phyloP scores from a whole-genome alignment of 2,888 invertebrate genomes.

The Eledona agricola region DNA sequence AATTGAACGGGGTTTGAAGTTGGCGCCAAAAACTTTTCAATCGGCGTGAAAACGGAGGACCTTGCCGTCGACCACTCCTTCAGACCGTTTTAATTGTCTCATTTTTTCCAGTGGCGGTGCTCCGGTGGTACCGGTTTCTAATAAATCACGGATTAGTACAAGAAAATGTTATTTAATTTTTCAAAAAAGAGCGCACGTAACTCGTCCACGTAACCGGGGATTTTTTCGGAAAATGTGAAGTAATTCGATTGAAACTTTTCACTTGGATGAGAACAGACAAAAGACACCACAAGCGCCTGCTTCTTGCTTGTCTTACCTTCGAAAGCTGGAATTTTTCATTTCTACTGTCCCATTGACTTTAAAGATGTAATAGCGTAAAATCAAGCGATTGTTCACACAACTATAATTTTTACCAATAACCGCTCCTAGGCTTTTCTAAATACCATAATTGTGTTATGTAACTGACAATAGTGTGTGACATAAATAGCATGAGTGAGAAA shows the following conservation, averaged over 20 bases:
- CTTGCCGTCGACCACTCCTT: conserved; percentile 20
- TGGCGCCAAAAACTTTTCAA: conserved; percentile 3
- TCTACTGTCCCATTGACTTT: too few species aligned
- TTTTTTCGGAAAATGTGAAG: conserved; percentile 8
- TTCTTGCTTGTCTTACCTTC: too few species aligned
- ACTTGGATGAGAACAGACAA: too few species aligned
- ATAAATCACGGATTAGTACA: conserved; percentile 17
- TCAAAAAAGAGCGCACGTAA: conserved; percentile 1
- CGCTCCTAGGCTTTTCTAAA: conserved; percentile 18
- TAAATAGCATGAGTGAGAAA: conserved; percentile 12
- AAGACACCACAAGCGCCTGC: too few species aligned
- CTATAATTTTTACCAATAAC: conserved; percentile 11
- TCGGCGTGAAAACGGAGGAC: conserved; percentile 12
- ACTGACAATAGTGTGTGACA: conserved; percentile 19
- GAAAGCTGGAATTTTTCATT: too few species aligned
- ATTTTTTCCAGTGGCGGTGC: conserved; percentile 3
- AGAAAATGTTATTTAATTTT: conserved; percentile 14
- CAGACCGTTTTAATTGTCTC: not conserved
- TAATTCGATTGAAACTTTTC: conserved; percentile 19
- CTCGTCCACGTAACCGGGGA: conserved; percentile 3
- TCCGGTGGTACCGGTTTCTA: conserved; percentile 17
- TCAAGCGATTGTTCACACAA: not conserved
- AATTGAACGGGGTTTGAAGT: too few species aligned
- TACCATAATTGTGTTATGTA: conserved; percentile 20
- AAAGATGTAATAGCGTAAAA: conserved; percentile 1